A percentile compares a stretch with the other conserved stretches of the same genome.
Conservation (phyloP, 2,888 invertebrate species). For the Calameuta idolon region DNA sequence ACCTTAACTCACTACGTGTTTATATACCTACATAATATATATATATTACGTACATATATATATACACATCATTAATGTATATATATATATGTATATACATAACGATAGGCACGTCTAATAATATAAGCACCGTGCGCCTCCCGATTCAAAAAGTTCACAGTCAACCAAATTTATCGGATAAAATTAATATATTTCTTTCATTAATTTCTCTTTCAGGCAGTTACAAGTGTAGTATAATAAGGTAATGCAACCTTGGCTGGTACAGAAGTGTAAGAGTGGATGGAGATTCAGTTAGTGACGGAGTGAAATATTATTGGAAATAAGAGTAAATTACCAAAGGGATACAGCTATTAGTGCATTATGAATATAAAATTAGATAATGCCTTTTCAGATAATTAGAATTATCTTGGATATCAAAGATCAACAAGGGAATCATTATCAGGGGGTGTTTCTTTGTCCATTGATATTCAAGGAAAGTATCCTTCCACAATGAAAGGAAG, state of each 20-base stretch:
- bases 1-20: slow-evolving; percentile 65
- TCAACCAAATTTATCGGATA: neutral
- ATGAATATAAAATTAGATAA: neutral
- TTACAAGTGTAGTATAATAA: neutral
- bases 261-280: neutral
- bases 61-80: slow-evolving; percentile 32
- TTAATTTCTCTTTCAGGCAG: neutral
- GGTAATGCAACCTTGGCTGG: neutral
- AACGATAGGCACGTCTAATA: slow-evolving; percentile 35
- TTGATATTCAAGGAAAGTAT: neutral
- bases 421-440: neutral
- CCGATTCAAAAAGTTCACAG: slow-evolving; percentile 53
- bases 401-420: neutral
- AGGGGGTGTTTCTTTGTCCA: neutral
- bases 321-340: neutral
- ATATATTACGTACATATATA: slow-evolving; percentile 37
- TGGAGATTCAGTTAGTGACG: neutral
- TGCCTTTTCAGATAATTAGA: neutral
- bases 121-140: slow-evolving; percentile 53
- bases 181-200: neutral
- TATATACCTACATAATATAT: slow-evolving; percentile 53
- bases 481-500: neutral
- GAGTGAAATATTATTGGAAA: neutral
- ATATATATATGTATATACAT: slow-evolving; percentile 43
- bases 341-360: neutral